Percentiles rank a stretch among this genome's conserved stretches.
Evolutionary conservation across 2,888 invertebrate species (phyloP).

Genomic region (Callinectes sapidus): DNA sequence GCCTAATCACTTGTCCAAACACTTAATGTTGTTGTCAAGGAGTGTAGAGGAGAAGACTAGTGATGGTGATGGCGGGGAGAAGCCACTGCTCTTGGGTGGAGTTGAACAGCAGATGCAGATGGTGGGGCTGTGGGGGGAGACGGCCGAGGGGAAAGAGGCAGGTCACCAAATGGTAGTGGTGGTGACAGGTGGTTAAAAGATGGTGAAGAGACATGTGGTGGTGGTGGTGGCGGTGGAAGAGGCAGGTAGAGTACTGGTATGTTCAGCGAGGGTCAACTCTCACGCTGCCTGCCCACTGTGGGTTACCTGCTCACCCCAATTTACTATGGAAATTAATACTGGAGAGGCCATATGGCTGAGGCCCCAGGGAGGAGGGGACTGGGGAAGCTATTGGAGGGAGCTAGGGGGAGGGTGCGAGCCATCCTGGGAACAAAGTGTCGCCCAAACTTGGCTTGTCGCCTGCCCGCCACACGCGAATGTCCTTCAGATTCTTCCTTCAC

Average conservation of each 20-base stretch:
- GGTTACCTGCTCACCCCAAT: constrained; percentile 49
- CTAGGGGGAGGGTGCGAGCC: background rate
- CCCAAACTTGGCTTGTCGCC: background rate
- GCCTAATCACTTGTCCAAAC: background rate
- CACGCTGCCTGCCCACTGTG: constrained; percentile 50
- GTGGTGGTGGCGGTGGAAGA: background rate
- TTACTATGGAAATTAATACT: constrained; percentile 54
- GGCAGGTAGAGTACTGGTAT: background rate
- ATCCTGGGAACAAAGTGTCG: constrained; percentile 22
- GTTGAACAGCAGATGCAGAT: background rate
- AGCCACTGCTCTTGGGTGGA: background rate
- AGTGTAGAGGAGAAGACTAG: background rate
- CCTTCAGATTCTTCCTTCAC: background rate
- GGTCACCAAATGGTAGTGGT: constrained; percentile 10
- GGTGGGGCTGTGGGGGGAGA: background rate
- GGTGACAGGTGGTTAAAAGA: background rate
- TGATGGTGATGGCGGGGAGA: background rate
- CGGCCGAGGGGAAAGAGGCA: background rate
- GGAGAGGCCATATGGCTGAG: constrained; percentile 43
- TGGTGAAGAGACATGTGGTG: constrained; percentile 25
- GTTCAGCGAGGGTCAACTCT: constrained; percentile 48
- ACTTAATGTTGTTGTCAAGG: background rate
- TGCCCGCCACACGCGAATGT: background rate
- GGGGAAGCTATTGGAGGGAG: background rate
- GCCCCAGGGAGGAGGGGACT: background rate